These are phyloP conservation scores for Dryobota labecula DNA, from an alignment of 2,888 invertebrate genomes.

Conservation along the genomic window DNA sequence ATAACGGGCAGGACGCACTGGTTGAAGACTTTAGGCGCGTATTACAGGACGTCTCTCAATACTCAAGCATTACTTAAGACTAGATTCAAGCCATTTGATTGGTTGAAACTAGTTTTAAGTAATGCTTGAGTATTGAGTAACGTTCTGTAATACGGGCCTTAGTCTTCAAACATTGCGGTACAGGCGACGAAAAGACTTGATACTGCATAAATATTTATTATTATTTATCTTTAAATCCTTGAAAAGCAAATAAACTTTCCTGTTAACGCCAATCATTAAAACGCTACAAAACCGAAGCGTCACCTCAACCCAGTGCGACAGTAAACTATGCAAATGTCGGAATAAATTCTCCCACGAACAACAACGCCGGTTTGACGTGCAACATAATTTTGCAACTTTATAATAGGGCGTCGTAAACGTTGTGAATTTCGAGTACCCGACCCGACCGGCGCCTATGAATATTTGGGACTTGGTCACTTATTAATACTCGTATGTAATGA, in stretches of 20 bases:
- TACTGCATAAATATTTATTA: too few relatives aligned
- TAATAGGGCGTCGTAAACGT: constrained; percentile 37
- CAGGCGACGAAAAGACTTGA: too few relatives aligned
- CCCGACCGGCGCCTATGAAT: constrained; percentile 15
- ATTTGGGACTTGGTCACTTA: constrained; percentile 21
- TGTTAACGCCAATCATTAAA: constrained; percentile 20
- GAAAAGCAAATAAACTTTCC: not conserved
- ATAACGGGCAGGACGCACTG: too few relatives aligned
- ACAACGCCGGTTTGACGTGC: constrained; percentile 19
- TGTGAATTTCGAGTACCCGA: constrained; percentile 17
- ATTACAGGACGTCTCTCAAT: too few relatives aligned
- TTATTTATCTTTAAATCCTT: not conserved
- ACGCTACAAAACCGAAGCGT: constrained; percentile 8
- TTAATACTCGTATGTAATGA: constrained; percentile 37
- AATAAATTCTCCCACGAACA: constrained; percentile 34
- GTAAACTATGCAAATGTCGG: constrained; percentile 48
- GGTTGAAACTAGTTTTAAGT: too few relatives aligned
- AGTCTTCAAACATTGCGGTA: too few relatives aligned
- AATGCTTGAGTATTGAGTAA: too few relatives aligned
- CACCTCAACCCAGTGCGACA: constrained; percentile 5
- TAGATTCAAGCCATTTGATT: too few relatives aligned
- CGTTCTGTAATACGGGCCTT: too few relatives aligned
- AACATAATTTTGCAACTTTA: constrained; percentile 57
- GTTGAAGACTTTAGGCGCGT: too few relatives aligned
- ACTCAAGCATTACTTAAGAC: too few relatives aligned